Percentiles rank a stretch among this genome's conserved stretches.
phyloP scores from a whole-genome alignment of 2,797 vertebrate species.

The Pampus argenteus region DNA sequence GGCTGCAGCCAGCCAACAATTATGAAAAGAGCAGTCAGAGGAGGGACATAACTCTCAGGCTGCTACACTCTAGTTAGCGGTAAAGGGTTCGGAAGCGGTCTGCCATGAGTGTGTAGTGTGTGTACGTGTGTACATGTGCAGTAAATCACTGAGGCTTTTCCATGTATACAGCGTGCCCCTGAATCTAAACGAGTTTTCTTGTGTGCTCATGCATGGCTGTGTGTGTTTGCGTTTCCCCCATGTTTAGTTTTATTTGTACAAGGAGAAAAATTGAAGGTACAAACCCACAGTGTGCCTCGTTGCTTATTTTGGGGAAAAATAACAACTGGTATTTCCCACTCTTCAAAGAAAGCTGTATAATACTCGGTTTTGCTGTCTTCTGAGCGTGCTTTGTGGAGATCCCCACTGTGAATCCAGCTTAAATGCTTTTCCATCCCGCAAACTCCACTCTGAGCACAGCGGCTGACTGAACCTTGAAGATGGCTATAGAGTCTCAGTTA shows the following conservation, averaged over 20 bases:
- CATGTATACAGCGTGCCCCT: conserved; percentile 43
- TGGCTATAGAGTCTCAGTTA: conserved; percentile 68
- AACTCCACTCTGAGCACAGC: conserved; percentile 72
- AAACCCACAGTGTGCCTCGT: conserved; percentile 69
- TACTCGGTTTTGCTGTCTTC: conserved; percentile 75
- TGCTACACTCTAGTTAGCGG: conserved; percentile 77
- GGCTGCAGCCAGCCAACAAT: conserved; percentile 69
- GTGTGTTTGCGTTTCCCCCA: conserved; percentile 64
- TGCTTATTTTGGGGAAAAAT: conserved; percentile 80
- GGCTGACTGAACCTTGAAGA: conserved; percentile 75
- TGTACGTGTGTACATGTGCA: conserved; percentile 53
- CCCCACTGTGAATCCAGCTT: conserved; percentile 78
- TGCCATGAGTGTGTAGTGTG: conserved; percentile 70
- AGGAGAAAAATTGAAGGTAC: conserved; percentile 78
- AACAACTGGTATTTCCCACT: conserved; percentile 84
- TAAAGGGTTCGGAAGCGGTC: conserved; percentile 80
- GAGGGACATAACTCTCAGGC: conserved; percentile 71
- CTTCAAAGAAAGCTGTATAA: conserved; percentile 81
- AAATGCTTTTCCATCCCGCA: conserved; percentile 81
- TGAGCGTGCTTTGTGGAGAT: conserved; percentile 78
- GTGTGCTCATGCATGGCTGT: conserved; percentile 58
- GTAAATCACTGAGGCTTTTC: conserved; percentile 74
- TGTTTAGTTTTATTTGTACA: conserved; percentile 83
- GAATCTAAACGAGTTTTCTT: conserved; percentile 56
- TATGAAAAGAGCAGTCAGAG: conserved; percentile 71